These are phyloP conservation scores for Thymallus thymallus DNA, from an alignment of 2,113 vertebrate species.

Conservation along the genomic window DNA sequence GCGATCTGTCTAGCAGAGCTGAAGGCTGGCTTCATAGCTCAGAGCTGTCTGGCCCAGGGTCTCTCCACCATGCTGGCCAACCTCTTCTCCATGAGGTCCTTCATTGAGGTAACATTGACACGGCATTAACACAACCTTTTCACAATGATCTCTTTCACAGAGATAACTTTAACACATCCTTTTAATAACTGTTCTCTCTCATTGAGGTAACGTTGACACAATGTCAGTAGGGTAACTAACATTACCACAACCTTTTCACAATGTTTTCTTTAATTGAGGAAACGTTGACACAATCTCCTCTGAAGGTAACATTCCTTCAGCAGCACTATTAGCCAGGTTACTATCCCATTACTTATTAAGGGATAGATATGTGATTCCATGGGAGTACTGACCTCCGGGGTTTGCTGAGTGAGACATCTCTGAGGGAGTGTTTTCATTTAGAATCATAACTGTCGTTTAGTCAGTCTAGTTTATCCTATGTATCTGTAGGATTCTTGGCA, in stretches of 20 bases:
- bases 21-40: slow-evolving; percentile 98
- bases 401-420: slow-evolving; percentile 34
- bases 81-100: slow-evolving; percentile 99
- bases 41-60: slow-evolving; percentile 98
- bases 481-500: slow-evolving; percentile 58
- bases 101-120: slow-evolving; percentile 91
- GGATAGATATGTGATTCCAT: slow-evolving; percentile 15
- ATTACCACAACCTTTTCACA: neutral
- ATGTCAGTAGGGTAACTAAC: too few relatives aligned
- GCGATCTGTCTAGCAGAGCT: slow-evolving; percentile 98
- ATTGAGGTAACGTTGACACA: neutral
- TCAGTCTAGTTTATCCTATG: slow-evolving; percentile 59
- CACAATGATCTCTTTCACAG: slow-evolving; percentile 16
- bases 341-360: too few relatives aligned
- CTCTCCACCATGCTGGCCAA: slow-evolving; percentile 99
- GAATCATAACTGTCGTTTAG: slow-evolving; percentile 35
- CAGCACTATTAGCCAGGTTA: too few relatives aligned
- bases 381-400: slow-evolving; percentile 42
- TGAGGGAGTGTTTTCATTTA: slow-evolving; percentile 10
- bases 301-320: too few relatives aligned
- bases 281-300: too few relatives aligned
- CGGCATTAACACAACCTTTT: slow-evolving; percentile 48
- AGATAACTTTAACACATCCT: neutral
- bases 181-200: neutral
- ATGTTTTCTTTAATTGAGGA: too few relatives aligned